Conservation (phyloP, 2,113 vertebrate genomes). For the Pseudopodoces humilis region DNA sequence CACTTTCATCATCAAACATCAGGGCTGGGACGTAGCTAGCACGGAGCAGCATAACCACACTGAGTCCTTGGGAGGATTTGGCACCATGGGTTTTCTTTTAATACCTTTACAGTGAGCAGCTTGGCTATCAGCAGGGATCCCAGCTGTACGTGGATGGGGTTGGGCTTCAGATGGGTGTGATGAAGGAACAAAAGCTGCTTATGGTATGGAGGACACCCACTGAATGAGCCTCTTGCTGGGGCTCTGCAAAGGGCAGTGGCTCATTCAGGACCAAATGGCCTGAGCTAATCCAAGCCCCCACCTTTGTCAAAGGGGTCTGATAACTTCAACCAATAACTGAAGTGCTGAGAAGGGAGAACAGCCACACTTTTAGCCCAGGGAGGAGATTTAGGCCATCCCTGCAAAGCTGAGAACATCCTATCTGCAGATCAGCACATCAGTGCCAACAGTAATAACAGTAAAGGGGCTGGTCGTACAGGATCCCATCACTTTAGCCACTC, state of each 20-base stretch:
- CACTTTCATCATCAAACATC: neutral
- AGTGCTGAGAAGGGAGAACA: neutral
- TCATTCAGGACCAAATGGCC: neutral
- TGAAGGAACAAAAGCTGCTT: neutral
- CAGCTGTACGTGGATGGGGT: rapidly evolving
- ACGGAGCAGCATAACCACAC: neutral
- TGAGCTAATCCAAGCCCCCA: neutral
- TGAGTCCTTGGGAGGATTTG: neutral
- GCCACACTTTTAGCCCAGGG: neutral
- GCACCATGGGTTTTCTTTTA: neutral
- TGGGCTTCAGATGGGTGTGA: neutral
- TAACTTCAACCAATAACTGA: neutral
- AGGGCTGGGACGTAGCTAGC: neutral
- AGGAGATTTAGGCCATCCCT: neutral
- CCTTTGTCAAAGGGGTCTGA: neutral
- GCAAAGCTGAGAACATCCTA: neutral
- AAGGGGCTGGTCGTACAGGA: neutral
- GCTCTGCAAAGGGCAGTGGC: neutral
- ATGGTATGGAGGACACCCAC: neutral
- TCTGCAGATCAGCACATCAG: neutral
- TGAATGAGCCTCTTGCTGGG: neutral
- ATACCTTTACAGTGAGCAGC: neutral
- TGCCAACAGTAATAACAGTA: neutral
- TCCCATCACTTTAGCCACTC: neutral
- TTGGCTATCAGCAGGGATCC: neutral